Evolutionary conservation across 2,888 invertebrate genomes (phyloP).

Genomic region (Lepidocyrtoides sp.): DNA sequence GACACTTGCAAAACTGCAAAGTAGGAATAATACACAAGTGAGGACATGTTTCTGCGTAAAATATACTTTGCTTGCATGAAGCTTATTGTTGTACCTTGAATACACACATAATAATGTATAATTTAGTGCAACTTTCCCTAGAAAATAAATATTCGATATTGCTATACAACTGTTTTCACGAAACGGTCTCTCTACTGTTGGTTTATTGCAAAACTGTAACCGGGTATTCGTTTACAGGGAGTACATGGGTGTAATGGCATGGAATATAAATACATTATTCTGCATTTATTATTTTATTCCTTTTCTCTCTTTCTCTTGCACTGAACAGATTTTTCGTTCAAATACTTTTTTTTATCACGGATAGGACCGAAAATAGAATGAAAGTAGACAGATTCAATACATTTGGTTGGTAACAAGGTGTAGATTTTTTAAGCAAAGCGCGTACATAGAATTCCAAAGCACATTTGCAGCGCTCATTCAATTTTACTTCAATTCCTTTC

Average conservation of each 20-base stretch:
- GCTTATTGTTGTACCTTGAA: background rate
- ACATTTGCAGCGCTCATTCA: slow-evolving; percentile 54
- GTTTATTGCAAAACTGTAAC: no score
- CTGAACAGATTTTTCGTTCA: slow-evolving; percentile 19
- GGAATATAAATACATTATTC: slow-evolving; percentile 59
- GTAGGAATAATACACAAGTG: background rate
- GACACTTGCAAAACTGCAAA: background rate
- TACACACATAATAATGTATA: background rate
- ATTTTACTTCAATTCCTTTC: slow-evolving; percentile 62
- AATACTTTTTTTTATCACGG: slow-evolving; percentile 24
- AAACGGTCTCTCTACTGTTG: no score
- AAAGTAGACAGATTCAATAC: background rate
- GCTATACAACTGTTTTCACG: no score
- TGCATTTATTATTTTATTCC: slow-evolving; percentile 45
- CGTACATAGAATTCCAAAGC: background rate
- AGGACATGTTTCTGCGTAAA: background rate
- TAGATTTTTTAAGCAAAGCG: background rate
- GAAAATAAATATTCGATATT: background rate
- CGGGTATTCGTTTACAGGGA: no score
- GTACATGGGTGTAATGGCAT: slow-evolving; percentile 37
- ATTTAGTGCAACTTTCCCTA: background rate
- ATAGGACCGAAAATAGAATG: slow-evolving; percentile 2
- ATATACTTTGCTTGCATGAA: background rate
- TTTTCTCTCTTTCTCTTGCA: background rate
- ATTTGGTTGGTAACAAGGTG: background rate